Base-by-base conservation (phyloP, 2,113 vertebrate species). In the Brachypteracias leptosomus region DNA sequence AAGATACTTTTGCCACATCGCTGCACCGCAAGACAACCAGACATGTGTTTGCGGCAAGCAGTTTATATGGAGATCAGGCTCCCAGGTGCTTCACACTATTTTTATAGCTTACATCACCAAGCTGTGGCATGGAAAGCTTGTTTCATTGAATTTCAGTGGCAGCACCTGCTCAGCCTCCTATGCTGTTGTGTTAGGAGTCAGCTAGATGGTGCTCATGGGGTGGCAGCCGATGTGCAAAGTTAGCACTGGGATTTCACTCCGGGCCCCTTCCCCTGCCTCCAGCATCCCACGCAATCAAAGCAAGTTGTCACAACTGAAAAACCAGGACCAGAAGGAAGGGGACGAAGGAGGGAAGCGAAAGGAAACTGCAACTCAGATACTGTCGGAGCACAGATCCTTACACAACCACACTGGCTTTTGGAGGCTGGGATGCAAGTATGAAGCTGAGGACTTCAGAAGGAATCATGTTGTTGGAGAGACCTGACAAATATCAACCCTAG, bases 161-260 rank as follows among this genome's bases (percentile, higher is more conserved):
- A 66, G 71, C 28, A 62, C 74, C 82, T 68, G 59, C 42, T 46
- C 51, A 55, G 65, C 38, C 46, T 74, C 59, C 75, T 33, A 9
- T 89, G 95, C 83, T 93, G 90, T 63, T 80, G 82, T 71, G 12
- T 9, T 7, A 44, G 67, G 26, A 96, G 42, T 29, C 95, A 96
- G 95, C 90, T 96, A 91, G 96, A 74, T 95, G 90, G 95, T 90
- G 93, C 95, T 94, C 90, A 92, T 9, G 85, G 94, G 92, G 91
- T 88, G 90, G 75, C 68, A 86, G 91, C 44, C 1, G 4, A 25
- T 21, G 71, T 4, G 55, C 42, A 18, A 70, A 88, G 33, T 22
- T 35, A 47, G 88, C 67, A 3, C 51, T 20, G 47, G 72, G 82
- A 90, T 88, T 86, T 85, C 6, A 0, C 66, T 63, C 25, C 0